phyloP scores from a whole-genome alignment of 2,888 invertebrate species.

The Apocheima hispidaria region DNA sequence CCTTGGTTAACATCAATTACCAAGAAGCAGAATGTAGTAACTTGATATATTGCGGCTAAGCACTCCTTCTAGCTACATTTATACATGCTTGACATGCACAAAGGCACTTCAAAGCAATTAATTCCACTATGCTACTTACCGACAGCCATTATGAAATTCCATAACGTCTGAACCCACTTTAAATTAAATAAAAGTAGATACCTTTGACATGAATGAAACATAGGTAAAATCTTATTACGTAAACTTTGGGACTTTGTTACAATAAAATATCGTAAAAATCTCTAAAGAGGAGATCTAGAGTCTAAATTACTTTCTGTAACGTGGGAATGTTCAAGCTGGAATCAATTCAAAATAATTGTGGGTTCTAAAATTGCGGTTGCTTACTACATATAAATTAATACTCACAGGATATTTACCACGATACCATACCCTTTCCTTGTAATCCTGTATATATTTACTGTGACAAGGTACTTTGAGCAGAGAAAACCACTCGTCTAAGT shows the following conservation, averaged over 20 bases:
- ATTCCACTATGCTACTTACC: constrained; percentile 23
- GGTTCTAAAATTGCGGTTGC: too few species aligned
- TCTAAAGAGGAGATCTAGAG: neutral
- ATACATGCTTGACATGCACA: constrained; percentile 31
- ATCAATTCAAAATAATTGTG: too few species aligned
- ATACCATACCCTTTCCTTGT: too few species aligned
- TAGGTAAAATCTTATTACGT: neutral
- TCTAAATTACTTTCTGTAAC: too few species aligned
- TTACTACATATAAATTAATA: too few species aligned
- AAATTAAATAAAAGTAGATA: constrained; percentile 27
- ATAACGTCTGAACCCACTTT: constrained; percentile 19
- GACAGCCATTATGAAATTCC: constrained; percentile 30
- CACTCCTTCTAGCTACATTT: constrained; percentile 20
- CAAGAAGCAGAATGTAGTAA: constrained; percentile 11
- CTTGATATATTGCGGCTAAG: constrained; percentile 19
- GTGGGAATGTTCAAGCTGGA: too few species aligned
- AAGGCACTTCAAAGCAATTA: constrained; percentile 30
- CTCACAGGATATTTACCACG: too few species aligned
- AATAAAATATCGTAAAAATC: neutral
- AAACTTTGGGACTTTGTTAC: neutral
- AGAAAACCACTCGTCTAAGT: constrained; percentile 47
- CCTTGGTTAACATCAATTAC: constrained; percentile 13
- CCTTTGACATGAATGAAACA: constrained; percentile 42
- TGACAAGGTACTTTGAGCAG: constrained; percentile 17
- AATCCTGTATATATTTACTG: neutral